A percentile compares a stretch with the other conserved stretches of the same genome.
Evolutionary conservation across 2,888 invertebrate species (phyloP).

Genomic region (Eristalis pertinax): DNA sequence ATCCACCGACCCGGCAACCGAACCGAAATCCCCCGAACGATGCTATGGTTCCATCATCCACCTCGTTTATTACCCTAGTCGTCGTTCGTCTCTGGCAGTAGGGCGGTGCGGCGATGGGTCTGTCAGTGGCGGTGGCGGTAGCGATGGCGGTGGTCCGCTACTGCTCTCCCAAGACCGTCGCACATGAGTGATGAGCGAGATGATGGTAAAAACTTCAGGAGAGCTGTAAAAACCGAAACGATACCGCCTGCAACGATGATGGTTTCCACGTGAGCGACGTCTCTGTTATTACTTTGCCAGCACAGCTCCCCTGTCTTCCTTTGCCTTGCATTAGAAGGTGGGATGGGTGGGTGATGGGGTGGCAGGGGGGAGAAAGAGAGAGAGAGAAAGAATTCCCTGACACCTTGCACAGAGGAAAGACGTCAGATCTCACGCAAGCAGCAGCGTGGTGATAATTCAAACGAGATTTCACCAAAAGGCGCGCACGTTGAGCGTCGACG

Average conservation of each 20-base stretch:
- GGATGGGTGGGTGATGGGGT: too few relatives aligned
- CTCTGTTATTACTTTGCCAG: conserved; percentile 54
- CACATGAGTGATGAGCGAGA: conserved; percentile 29
- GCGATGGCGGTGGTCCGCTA: neutral
- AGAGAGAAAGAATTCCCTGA: conserved; percentile 53
- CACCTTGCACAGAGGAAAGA: conserved; percentile 56
- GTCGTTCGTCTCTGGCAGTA: neutral
- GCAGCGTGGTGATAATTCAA: conserved; percentile 65
- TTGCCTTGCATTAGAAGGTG: too few relatives aligned
- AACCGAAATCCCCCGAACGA: neutral
- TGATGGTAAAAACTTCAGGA: conserved; percentile 36
- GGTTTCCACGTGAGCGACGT: conserved; percentile 65
- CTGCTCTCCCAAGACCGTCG: conserved; percentile 10
- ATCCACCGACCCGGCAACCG: conserved; percentile 1
- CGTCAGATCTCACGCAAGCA: conserved; percentile 25
- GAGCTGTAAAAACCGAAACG: conserved; percentile 59
- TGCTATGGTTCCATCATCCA: conserved; percentile 24
- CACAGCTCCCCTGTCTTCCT: neutral
- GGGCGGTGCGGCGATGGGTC: neutral
- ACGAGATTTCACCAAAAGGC: conserved; percentile 61
- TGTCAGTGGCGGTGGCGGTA: neutral
- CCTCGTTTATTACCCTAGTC: conserved; percentile 40
- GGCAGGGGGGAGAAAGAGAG: neutral
- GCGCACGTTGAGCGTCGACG: conserved; percentile 32
- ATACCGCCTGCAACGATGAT: conserved; percentile 66